Base-by-base conservation (phyloP, 2,113 vertebrate species). In the Canis aureus region DNA sequence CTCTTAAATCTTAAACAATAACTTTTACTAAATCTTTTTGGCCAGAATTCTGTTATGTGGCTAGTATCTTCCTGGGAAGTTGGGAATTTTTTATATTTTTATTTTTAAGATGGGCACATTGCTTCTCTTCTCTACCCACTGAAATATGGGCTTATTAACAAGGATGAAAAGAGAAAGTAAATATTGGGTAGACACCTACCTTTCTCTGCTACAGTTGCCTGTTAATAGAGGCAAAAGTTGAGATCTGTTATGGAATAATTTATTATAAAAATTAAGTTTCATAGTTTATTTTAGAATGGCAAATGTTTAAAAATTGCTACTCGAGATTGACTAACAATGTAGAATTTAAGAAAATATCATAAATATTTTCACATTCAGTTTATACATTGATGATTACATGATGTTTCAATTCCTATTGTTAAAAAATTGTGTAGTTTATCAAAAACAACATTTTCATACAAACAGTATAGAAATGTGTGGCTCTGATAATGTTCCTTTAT, bases 381-480 rank as follows among this genome's bases (percentile, higher is more conserved):
- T 91, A 38, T 59, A 73, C 81, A 85, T 89, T 84, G 71, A 11
- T 97, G 96, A 94, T 85, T 89, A 4, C 10, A 74, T 59, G 59
- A 83, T 95, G 59, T 96, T 73, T 43, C 5, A 43, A 90, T 57
- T 96, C 57, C 71, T 80, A 27, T 94, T 87, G 60, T 76, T 92
- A 96, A 69, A 55, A 66, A 43, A 43, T 43, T 43, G 11, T 91
- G n/a, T 6, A 89, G 17, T 86, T 62, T 87, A 84, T 76, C 32
- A 74, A 91, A 95, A 84, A 64, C 23, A 91, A 11, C 16, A 89
- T 95, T 96, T 97, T 95, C 27, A 27, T 71, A 17, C 20, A 82
- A 90, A 93, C 32, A 95, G 12, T 81, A 87, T 86, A 96, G 83
- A 93, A 84, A 79, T 64, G 23, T 97, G 57, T 69, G 64, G 35